A percentile compares a stretch with the other conserved stretches of the same genome.
Evolutionary conservation across 2,797 vertebrate genomes (phyloP).

Genomic region (Harpagifer antarcticus): DNA sequence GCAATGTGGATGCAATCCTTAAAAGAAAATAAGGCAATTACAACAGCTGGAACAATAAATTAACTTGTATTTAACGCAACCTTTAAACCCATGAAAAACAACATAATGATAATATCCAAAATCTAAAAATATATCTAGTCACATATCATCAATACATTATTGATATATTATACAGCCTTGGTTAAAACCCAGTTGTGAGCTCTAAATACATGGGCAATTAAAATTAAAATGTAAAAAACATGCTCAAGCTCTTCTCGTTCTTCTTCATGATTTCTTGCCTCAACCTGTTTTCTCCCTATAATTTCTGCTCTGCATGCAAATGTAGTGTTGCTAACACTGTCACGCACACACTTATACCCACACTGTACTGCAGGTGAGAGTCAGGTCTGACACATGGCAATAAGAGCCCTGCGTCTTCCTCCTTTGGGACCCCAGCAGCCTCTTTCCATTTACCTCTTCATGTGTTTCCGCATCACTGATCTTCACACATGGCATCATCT

Average conservation of each 20-base stretch:
- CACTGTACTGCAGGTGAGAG: conserved; percentile 40
- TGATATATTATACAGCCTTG: no score
- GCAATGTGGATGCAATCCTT: no score
- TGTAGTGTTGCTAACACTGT: not conserved
- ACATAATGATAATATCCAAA: no score
- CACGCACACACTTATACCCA: not conserved
- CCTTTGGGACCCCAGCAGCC: conserved; percentile 37
- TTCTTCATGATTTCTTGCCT: not conserved
- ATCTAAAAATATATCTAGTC: no score
- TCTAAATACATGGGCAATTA: no score
- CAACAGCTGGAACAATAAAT: no score
- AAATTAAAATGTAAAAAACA: no score
- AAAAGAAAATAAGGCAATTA: no score
- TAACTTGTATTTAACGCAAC: no score
- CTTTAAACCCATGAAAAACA: no score
- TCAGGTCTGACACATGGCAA: conserved; percentile 49
- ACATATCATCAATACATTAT: no score
- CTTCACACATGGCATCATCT: conserved; percentile 59
- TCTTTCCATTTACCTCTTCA: conserved; percentile 38
- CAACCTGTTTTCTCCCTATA: not conserved
- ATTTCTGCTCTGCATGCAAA: conserved; percentile 13
- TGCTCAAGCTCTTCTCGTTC: not conserved
- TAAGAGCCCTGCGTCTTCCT: conserved; percentile 36
- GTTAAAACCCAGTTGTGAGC: no score
- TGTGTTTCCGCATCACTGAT: conserved; percentile 51